Base-by-base conservation (phyloP, 2,888 invertebrate species). In the Chromoteleia sp. region DNA sequence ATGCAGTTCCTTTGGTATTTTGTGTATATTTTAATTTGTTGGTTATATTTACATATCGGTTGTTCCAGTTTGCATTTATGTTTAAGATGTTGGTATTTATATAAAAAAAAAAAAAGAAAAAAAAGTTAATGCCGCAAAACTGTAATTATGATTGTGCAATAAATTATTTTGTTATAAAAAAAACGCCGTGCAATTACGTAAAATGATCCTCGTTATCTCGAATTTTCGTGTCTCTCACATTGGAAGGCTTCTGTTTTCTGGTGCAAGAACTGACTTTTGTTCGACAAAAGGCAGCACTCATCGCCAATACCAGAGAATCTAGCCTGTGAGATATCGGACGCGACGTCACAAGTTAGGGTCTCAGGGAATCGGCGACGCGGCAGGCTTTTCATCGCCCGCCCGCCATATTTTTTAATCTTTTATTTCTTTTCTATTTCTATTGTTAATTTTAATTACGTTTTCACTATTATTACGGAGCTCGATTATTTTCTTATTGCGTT, bases 311-410 rank as follows among this genome's bases (percentile, higher is more conserved):
- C 94, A 94, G 94, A 94, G 94, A 94, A 93, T 93, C 94, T 94
- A 94, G 93, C 94, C 94, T 94, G 94, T 94, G 94, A 94, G 93
- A 93, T 92, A 93, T 92, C 92, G 92, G 91, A 91, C 91, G 89
- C 92, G 92, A 93, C 94, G 93, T 94, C 94, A 94, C 95, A 95
- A 94, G 94, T 94, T 94, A 94, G 94, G 95, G 95, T 95, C 95
- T 95, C 95, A 95, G 95, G 95, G 95, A 94, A 94, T 93, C 94
- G 94, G 94, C 93, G 94, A 93, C 92, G 93, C 93, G 92, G 92
- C 92, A 91, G 91, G 89, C 89, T 89, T 91, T 88, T 84, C 85
- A 87, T 88, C 87, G 89, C 91, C 91, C 89, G 91, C 89, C 90
- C 88, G 90, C 90, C 89, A 88, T 88, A 74, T 68, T 83, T 59